phyloP scores from a whole-genome alignment of 2,888 invertebrate species.

The Pycnomerus fuliginosus region DNA sequence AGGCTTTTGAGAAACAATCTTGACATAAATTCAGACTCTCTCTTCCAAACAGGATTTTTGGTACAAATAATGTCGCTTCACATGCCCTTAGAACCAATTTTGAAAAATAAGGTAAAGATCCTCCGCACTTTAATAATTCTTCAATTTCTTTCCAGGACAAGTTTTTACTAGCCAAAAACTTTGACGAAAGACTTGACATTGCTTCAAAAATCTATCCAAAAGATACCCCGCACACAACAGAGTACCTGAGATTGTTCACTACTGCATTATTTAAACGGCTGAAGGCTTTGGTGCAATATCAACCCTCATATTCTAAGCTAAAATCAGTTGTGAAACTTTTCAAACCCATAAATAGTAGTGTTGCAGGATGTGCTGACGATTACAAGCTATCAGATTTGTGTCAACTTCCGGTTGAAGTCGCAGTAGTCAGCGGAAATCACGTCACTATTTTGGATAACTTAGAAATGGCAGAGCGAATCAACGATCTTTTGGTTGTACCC shows the following conservation, averaged over 20 bases:
- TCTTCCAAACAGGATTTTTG: too few species aligned
- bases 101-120: not conserved
- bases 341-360: not conserved
- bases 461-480: too few species aligned
- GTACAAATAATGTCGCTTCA: too few species aligned
- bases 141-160: constrained; percentile 1
- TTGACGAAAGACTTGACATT: constrained; percentile 6
- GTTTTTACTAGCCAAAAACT: constrained; percentile 42
- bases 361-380: not conserved
- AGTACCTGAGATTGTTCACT: not conserved
- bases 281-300: not conserved
- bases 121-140: not conserved
- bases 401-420: not conserved
- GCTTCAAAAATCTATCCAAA: not conserved
- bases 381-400: not conserved
- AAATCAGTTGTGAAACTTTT: not conserved
- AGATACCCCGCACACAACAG: not conserved
- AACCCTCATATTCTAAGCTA: not conserved
- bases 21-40: constrained; percentile 51
- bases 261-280: not conserved
- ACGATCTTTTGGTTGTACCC: too few species aligned
- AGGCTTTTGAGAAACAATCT: constrained; percentile 54
- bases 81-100: too few species aligned
- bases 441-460: not conserved
- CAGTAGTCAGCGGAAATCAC: not conserved